Conservation (phyloP, 2,113 vertebrate species). For the Antigone vipio region DNA sequence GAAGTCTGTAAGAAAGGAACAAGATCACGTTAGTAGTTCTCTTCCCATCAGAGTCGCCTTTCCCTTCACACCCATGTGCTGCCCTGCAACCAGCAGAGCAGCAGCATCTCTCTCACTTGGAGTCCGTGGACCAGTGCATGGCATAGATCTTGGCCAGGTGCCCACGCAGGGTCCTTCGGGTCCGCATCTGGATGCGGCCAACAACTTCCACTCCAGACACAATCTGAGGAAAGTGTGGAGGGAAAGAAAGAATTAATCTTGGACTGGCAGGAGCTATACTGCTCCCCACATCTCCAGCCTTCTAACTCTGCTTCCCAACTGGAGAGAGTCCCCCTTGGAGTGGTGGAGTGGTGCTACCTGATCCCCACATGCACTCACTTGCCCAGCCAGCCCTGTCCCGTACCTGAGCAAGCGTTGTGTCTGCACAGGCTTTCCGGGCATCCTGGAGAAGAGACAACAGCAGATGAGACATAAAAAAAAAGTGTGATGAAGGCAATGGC, state of each 20-base stretch:
- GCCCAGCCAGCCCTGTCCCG: background rate
- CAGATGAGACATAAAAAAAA: background rate
- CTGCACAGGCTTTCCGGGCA: conserved; percentile 88
- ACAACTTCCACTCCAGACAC: conserved; percentile 78
- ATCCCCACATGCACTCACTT: background rate
- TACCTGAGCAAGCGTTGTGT: conserved; percentile 87
- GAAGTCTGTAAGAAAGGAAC: conserved; percentile 76
- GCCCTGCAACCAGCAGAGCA: background rate
- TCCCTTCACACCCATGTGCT: background rate
- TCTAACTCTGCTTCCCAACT: background rate
- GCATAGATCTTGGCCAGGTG: conserved; percentile 98
- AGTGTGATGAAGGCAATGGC: accelerated
- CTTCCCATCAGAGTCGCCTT: background rate
- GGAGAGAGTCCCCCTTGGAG: background rate
- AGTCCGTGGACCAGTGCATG: conserved; percentile 93
- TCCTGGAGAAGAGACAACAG: conserved; percentile 74
- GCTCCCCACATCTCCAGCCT: background rate
- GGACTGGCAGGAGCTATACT: background rate
- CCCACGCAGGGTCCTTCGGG: conserved; percentile 90
- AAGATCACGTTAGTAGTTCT: background rate
- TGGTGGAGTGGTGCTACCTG: background rate
- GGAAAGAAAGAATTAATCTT: background rate
- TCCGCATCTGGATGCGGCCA: conserved; percentile 89
- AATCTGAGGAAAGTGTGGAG: conserved; percentile 60
- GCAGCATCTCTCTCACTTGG: conserved; percentile 78